Conservation (phyloP, 2,888 invertebrate genomes). For the Volucella bombylans region DNA sequence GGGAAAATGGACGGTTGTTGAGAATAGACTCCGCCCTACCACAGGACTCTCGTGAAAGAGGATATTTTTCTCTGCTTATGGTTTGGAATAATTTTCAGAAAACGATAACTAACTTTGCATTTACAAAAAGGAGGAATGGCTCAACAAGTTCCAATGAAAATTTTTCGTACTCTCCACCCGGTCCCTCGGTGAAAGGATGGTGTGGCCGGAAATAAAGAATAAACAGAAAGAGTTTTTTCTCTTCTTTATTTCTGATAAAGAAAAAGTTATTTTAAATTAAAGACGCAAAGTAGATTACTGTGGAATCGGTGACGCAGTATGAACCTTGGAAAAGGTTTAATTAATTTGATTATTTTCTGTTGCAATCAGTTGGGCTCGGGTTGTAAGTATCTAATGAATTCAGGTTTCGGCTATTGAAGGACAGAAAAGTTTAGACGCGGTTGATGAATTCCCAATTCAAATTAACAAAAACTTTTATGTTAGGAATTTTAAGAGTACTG, state of each 20-base stretch:
- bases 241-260: background rate
- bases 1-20: background rate
- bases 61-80: conserved; percentile 19
- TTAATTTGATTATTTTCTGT: conserved; percentile 54
- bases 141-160: conserved; percentile 12
- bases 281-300: conserved; percentile 32
- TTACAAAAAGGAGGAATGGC: conserved; percentile 6
- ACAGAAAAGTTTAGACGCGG: background rate
- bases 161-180: background rate
- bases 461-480: conserved; percentile 13
- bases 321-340: conserved; percentile 43
- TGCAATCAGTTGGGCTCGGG: conserved; percentile 1
- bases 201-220: conserved; percentile 2
- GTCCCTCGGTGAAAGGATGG: background rate
- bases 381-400: conserved; percentile 22
- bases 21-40: background rate
- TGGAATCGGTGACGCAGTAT: conserved; percentile 39
- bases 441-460: conserved; percentile 8
- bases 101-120: conserved; percentile 33
- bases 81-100: conserved; percentile 39
- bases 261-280: background rate
- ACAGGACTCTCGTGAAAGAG: background rate
- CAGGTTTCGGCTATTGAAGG: conserved; percentile 5
- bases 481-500: background rate
- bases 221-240: background rate